Evolutionary conservation across 2,797 vertebrate species (phyloP), one percentile per base, ranked within the genome.

Genomic region (Prunella strophiata): DNA sequence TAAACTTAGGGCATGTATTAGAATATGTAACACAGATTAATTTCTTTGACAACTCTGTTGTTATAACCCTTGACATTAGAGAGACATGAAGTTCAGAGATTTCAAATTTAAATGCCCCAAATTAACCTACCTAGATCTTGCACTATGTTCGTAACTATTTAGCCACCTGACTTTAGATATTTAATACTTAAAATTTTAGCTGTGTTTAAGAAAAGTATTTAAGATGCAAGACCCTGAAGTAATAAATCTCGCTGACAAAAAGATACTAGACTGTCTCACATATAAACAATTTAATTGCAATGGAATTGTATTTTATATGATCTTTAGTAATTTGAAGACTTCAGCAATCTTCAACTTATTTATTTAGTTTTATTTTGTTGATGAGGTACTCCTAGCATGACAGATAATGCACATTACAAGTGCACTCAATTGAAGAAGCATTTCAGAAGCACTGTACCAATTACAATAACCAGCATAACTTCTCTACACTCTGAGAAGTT

Each of bases 401-500:
- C 27, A 58, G 34, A 85, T 74, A 91, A 88, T 22, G 25, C 27
- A 71, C 38, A 58, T 83, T 77, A 54, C 12, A 72, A 92, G 48
- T 51, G 79, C 43, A 72, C 29, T 90, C 51, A 73, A 22, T 16
- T 76, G 83, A 84, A 84, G 40, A 61, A 75, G 13, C 21, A 52
- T 27, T 93, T 89, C 63, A 73, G 80, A 85, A 94, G 17, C 29
- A 42, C 26, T 59, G 48, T 73, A 82, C 30, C 63, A 91, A 81
- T 90, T 93, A 54, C 45, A 16, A 71, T 42, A 84, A 91, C 51
- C 34, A 87, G n/a, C 3, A 3, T 42, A 93, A 76, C 66, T 94
- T 90, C 88, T 88, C 32, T 78, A n/a, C 48, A 59, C 23, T 86
- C 55, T 81, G 20, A 52, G 40, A 94, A 93, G n/a, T 85, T 93